Conservation (phyloP, 2,888 invertebrate species). For the Camponotus fellah region DNA sequence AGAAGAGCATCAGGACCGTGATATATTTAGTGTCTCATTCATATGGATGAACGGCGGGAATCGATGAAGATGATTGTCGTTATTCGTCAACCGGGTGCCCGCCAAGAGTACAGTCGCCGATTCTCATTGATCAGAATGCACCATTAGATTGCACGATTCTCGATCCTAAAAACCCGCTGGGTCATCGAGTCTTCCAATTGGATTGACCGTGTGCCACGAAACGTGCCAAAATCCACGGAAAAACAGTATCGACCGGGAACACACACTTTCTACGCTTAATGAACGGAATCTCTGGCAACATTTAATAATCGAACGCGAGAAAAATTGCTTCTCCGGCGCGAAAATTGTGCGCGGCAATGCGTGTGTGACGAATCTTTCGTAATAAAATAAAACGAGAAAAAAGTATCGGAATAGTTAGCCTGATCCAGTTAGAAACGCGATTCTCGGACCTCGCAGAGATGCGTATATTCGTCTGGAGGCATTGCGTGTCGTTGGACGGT, state of each 20-base stretch:
- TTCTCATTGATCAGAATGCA: slow-evolving; percentile 49
- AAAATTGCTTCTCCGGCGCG: slow-evolving; percentile 38
- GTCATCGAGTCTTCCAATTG: slow-evolving; percentile 43
- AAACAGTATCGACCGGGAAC: slow-evolving; percentile 2
- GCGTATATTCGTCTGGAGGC: slow-evolving; percentile 83
- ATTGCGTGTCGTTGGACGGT: slow-evolving; percentile 83
- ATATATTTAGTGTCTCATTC: slow-evolving; percentile 51
- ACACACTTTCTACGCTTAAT: neutral
- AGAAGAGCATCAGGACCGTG: slow-evolving; percentile 37
- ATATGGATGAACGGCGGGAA: slow-evolving; percentile 45
- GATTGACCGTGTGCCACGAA: slow-evolving; percentile 43
- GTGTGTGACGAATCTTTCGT: neutral
- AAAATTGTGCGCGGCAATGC: slow-evolving; percentile 17
- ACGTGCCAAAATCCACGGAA: slow-evolving; percentile 44
- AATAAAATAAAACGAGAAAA: neutral
- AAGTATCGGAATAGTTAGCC: slow-evolving; percentile 15
- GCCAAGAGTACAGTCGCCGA: slow-evolving; percentile 21
- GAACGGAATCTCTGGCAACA: slow-evolving; percentile 9
- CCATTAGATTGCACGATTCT: slow-evolving; percentile 33
- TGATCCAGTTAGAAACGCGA: slow-evolving; percentile 41
- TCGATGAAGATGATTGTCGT: slow-evolving; percentile 53
- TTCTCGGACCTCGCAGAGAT: slow-evolving; percentile 66
- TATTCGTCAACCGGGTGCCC: slow-evolving; percentile 28
- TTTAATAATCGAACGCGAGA: slow-evolving; percentile 20
- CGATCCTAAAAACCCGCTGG: neutral